These are phyloP conservation scores for Trissolcus brochymenae DNA, from an alignment of 2,888 invertebrate species.

Conservation along the genomic window DNA sequence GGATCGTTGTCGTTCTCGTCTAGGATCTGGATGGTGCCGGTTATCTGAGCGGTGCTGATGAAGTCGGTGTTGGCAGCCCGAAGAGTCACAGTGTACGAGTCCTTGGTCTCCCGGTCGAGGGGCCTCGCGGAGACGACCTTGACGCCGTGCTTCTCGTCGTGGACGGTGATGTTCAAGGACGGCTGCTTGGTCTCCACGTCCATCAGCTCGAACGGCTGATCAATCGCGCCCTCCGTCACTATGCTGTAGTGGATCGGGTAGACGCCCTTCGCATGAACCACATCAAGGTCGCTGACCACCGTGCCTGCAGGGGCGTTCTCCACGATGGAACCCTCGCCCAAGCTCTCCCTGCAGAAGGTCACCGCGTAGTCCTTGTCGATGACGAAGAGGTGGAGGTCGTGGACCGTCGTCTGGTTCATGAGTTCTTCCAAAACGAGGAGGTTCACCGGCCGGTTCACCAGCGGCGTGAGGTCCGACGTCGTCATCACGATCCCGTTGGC, in stretches of 20 bases:
- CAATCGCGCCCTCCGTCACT: constrained; percentile 82
- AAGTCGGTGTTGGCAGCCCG: constrained; percentile 89
- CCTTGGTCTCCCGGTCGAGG: constrained; percentile 87
- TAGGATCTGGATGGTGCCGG: constrained; percentile 83
- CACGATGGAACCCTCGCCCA: constrained; percentile 83
- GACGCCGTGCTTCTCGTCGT: constrained; percentile 79
- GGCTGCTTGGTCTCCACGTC: constrained; percentile 80
- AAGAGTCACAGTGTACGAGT: constrained; percentile 85
- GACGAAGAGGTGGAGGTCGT: constrained; percentile 88
- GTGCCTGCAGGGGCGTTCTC: constrained; percentile 88
- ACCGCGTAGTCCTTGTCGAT: constrained; percentile 90
- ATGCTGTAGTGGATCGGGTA: constrained; percentile 87
- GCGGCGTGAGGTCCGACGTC: constrained; percentile 88
- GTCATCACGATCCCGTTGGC: constrained; percentile 94
- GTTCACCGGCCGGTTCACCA: constrained; percentile 88
- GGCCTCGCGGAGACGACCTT: constrained; percentile 85
- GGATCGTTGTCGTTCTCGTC: constrained; percentile 97
- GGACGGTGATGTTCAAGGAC: constrained; percentile 67
- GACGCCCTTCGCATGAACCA: constrained; percentile 84
- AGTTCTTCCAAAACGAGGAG: constrained; percentile 89
- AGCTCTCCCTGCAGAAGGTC: constrained; percentile 82
- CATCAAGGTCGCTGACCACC: constrained; percentile 83
- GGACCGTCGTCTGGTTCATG: constrained; percentile 87
- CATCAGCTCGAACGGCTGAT: constrained; percentile 81
- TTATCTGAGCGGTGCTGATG: constrained; percentile 88